Evolutionary conservation across 2,113 vertebrate genomes (phyloP).

Genomic region (Campylomormyrus tamandua): DNA sequence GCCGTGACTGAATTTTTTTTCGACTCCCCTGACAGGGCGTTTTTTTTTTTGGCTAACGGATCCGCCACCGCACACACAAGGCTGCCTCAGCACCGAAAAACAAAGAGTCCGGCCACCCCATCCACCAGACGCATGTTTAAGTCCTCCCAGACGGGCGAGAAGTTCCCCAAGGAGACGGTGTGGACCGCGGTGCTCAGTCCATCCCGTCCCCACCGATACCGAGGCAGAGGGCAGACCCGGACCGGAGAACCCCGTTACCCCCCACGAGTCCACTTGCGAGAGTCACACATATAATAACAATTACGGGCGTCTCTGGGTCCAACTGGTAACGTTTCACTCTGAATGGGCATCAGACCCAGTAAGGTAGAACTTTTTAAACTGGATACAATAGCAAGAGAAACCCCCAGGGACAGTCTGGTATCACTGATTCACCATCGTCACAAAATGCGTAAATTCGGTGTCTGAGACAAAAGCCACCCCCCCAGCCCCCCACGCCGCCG

Average conservation of each 20-base stretch:
- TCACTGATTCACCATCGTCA: background rate
- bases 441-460: slow-evolving; percentile 3
- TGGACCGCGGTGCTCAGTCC: background rate
- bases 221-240: background rate
- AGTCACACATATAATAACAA: background rate
- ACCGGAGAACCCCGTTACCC: background rate
- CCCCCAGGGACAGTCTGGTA: background rate
- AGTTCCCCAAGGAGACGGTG: background rate
- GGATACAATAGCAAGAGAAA: background rate
- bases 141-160: background rate
- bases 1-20: background rate
- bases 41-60: background rate
- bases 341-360: background rate
- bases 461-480: background rate
- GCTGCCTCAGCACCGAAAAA: background rate
- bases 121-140: background rate
- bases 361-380: background rate
- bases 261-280: background rate
- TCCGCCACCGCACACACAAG: background rate
- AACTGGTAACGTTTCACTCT: background rate
- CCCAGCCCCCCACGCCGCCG: background rate
- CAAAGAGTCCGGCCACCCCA: background rate
- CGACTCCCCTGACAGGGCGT: background rate
- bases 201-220: background rate
- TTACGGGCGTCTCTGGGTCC: background rate